Evolutionary conservation across 35 echinoderm and acorn worm genomes (phyloP).

Genomic region (Nesometra sesokonis): DNA sequence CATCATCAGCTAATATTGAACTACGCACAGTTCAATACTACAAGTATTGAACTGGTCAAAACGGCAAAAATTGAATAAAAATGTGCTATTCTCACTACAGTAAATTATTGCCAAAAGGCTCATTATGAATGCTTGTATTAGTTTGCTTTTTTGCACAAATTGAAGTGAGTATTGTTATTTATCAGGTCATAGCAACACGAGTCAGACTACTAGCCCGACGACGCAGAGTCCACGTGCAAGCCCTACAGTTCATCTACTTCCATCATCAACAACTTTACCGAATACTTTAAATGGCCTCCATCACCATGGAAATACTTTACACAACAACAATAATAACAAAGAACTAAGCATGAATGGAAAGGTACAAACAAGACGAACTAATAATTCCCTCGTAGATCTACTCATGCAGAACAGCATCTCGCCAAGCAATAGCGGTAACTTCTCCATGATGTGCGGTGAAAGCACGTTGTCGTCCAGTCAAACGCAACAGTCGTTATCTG

Average conservation of each 20-base stretch:
- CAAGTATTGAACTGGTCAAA: too few species aligned
- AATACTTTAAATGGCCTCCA: conserved; percentile 18
- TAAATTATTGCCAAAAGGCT: too few species aligned
- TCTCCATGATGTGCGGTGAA: conserved; percentile 17
- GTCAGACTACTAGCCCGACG: conserved; percentile 17
- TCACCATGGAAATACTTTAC: conserved; percentile 40
- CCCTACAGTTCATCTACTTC: conserved; percentile 8
- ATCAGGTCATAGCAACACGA: conserved; percentile 42
- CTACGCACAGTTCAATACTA: too few species aligned
- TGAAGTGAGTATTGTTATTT: too few species aligned
- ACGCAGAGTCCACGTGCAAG: conserved; percentile 21
- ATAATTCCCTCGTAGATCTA: background rate
- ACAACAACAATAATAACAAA: conserved; percentile 38
- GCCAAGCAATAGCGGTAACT: background rate
- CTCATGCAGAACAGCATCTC: background rate
- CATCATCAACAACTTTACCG: background rate
- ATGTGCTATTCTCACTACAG: too few species aligned
- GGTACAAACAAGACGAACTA: background rate
- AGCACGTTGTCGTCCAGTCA: conserved; percentile 12
- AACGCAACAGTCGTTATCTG: background rate
- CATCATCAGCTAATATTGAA: too few species aligned
- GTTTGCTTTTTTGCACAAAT: too few species aligned
- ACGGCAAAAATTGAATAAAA: too few species aligned
- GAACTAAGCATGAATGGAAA: conserved; percentile 9
- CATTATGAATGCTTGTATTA: too few species aligned